These are phyloP conservation scores for Aelia acuminata DNA, from an alignment of 2,888 invertebrate genomes.

Conservation along the genomic window DNA sequence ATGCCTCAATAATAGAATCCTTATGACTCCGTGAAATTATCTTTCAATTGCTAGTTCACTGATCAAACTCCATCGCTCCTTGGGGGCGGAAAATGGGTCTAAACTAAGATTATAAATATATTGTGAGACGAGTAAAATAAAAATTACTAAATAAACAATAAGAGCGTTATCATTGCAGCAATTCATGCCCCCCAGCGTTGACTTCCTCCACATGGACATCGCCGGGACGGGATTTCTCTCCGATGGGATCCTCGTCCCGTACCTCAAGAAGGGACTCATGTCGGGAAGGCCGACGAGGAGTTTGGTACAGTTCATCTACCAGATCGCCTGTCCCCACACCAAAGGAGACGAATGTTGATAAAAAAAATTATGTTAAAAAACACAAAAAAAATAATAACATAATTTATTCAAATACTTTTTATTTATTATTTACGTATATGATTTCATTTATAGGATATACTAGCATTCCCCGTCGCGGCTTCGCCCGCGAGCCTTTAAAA, in stretches of 20 bases:
- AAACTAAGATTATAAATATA: too few relatives aligned
- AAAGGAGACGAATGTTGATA: constrained; percentile 65
- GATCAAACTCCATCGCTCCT: too few relatives aligned
- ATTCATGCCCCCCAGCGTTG: constrained; percentile 65
- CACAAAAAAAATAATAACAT: not conserved
- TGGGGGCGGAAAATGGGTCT: too few relatives aligned
- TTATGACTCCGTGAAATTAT: too few relatives aligned
- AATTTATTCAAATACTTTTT: not conserved
- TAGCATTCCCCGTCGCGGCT: too few relatives aligned
- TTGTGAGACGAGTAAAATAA: too few relatives aligned
- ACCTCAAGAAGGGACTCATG: constrained; percentile 63
- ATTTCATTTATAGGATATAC: too few relatives aligned
- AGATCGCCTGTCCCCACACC: constrained; percentile 62
- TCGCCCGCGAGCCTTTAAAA: too few relatives aligned
- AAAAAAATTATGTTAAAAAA: constrained; percentile 58
- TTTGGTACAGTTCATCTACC: constrained; percentile 62
- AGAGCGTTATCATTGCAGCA: constrained; percentile 61
- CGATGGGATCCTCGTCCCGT: constrained; percentile 66
- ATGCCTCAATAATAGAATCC: too few relatives aligned
- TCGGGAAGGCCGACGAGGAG: constrained; percentile 62
- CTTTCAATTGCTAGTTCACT: too few relatives aligned
- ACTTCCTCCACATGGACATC: constrained; percentile 67
- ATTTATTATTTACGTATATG: too few relatives aligned
- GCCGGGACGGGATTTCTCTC: constrained; percentile 63
- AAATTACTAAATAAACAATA: too few relatives aligned